Conservation (phyloP, 2,113 vertebrate species). For the Uropsilus gracilis region DNA sequence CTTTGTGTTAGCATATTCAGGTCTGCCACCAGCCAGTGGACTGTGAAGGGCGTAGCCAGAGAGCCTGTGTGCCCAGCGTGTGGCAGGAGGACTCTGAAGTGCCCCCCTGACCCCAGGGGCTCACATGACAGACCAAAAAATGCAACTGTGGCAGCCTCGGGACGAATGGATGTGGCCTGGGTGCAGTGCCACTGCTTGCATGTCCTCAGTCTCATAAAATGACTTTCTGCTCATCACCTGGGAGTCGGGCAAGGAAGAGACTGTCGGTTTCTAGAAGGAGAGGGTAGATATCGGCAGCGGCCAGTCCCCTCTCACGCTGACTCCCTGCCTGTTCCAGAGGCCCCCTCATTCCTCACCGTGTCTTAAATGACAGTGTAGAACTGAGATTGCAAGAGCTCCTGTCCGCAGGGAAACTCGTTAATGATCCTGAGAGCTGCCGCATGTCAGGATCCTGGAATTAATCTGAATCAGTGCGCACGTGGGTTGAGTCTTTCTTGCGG, state of each 20-base stretch:
- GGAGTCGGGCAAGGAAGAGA: background rate
- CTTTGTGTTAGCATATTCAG: background rate
- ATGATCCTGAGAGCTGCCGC: background rate
- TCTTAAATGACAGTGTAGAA: background rate
- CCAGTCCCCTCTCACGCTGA: background rate
- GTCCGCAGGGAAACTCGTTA: slow-evolving; percentile 27
- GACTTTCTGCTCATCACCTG: background rate
- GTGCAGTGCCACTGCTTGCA: background rate
- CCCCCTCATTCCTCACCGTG: background rate
- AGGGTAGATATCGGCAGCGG: fast-evolving
- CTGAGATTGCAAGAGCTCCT: background rate
- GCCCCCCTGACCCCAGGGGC: background rate
- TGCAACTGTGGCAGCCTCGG: background rate
- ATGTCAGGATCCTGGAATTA: background rate
- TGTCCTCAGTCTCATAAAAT: background rate
- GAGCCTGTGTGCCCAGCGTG: background rate
- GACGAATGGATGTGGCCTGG: background rate
- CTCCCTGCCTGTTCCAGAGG: background rate
- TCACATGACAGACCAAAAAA: background rate
- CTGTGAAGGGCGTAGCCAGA: background rate
- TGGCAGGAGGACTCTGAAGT: background rate
- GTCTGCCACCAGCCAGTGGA: background rate
- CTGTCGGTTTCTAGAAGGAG: background rate
- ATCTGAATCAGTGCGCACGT: background rate
- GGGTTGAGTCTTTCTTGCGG: background rate